A percentile compares a stretch with the other conserved stretches of the same genome.
Conservation (phyloP, 2,113 vertebrate species). For the Otocyon megalotis region DNA sequence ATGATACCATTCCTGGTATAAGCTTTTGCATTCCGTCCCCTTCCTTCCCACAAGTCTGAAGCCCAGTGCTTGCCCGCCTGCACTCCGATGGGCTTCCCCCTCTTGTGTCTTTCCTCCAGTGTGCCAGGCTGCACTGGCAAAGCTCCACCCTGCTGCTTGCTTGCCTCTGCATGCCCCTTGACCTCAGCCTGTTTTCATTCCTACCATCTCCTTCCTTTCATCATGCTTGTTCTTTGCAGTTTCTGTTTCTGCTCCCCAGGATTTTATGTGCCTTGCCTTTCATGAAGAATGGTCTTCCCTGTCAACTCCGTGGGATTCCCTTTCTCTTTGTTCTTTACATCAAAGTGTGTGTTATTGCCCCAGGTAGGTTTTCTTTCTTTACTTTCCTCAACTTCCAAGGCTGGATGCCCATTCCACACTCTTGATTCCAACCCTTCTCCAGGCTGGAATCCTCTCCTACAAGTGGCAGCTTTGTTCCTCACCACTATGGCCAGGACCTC, state of each 20-base stretch:
- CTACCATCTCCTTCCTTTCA: rapidly evolving
- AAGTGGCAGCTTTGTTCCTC: too few relatives aligned
- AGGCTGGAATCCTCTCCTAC: rapidly evolving
- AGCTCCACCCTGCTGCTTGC: rapidly evolving
- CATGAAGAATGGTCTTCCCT: not conserved
- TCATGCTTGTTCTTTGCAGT: not conserved
- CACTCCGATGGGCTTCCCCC: rapidly evolving
- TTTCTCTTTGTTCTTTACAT: not conserved
- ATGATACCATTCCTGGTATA: rapidly evolving
- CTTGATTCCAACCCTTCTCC: not conserved
- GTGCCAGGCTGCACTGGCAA: rapidly evolving
- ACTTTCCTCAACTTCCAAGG: not conserved
- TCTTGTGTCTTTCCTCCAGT: rapidly evolving
- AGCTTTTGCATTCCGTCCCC: rapidly evolving
- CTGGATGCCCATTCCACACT: too few relatives aligned
- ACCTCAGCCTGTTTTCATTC: rapidly evolving
- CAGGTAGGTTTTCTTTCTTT: not conserved
- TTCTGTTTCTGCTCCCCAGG: not conserved
- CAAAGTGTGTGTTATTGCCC: rapidly evolving
- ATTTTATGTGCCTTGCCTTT: rapidly evolving
- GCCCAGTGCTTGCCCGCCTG: rapidly evolving
- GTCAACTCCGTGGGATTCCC: not conserved
- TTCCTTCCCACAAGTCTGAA: not conserved
- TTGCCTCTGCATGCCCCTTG: not conserved
- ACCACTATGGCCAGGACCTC: rapidly evolving